These are phyloP conservation scores for Pseudochirops corinnae DNA, from an alignment of 2,797 vertebrate species.

Conservation along the genomic window DNA sequence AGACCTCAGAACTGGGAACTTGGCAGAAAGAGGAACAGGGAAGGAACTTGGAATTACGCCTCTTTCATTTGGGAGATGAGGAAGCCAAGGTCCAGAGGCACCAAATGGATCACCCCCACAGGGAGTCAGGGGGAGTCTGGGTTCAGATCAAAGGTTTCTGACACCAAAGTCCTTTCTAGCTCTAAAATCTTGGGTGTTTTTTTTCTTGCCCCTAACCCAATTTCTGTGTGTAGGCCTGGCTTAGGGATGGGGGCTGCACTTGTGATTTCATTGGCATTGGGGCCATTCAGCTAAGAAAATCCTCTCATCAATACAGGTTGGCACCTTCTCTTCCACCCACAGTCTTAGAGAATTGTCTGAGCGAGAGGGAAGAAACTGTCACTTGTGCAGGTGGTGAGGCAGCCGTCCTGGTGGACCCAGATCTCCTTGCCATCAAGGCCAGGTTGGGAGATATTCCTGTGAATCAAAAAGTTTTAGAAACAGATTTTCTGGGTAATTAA, in stretches of 20 bases:
- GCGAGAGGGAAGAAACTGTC: neutral
- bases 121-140: neutral
- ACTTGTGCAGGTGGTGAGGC: neutral
- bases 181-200: neutral
- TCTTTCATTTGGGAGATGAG: neutral
- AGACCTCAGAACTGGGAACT: neutral
- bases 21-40: neutral
- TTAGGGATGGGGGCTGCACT: neutral
- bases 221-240: neutral
- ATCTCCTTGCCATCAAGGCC: too few species aligned
- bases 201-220: neutral
- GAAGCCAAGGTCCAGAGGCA: too few species aligned
- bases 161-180: neutral
- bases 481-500: too few species aligned
- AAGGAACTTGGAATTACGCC: neutral
- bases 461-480: too few species aligned
- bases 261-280: neutral
- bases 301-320: neutral
- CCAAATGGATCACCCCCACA: neutral
- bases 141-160: neutral
- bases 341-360: neutral
- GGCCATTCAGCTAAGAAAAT: neutral
- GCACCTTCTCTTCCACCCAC: neutral
- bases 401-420: too few species aligned
- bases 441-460: too few species aligned